A percentile compares a stretch with the other conserved stretches of the same genome.
phyloP scores from a whole-genome alignment of 1,140 invertebrate genomes.

The Latrodectus geometricus region DNA sequence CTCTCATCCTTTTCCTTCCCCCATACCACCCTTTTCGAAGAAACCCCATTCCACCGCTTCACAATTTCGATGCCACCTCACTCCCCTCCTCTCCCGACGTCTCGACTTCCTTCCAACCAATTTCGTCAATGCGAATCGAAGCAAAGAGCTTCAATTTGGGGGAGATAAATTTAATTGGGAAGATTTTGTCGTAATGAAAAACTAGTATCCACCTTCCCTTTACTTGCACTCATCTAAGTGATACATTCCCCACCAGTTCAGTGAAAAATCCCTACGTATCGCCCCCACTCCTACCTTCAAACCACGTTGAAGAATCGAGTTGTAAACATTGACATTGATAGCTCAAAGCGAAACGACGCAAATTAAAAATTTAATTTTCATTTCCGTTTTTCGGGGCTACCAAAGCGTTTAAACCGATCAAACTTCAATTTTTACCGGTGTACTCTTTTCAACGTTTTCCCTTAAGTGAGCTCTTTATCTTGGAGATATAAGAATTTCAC shows the following conservation, averaged over 20 bases:
- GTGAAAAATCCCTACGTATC: not conserved
- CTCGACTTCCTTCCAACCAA: slow-evolving; percentile 53
- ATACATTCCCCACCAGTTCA: slow-evolving; percentile 17
- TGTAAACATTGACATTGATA: slow-evolving; percentile 46
- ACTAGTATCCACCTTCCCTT: slow-evolving; percentile 45
- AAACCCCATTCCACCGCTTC: not conserved
- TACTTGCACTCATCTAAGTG: slow-evolving; percentile 53
- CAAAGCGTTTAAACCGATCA: slow-evolving; percentile 52
- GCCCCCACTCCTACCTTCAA: not conserved
- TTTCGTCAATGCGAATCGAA: slow-evolving; percentile 58
- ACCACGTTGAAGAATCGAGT: slow-evolving; percentile 17
- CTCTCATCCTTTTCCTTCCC: slow-evolving; percentile 3
- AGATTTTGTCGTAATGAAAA: slow-evolving; percentile 61
- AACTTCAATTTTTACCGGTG: slow-evolving; percentile 47
- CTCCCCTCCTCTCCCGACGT: not conserved
- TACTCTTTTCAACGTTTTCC: not conserved
- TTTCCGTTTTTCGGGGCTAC: slow-evolving; percentile 30
- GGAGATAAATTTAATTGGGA: slow-evolving; percentile 61
- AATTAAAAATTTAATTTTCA: slow-evolving; percentile 60
- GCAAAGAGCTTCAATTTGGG: slow-evolving; percentile 48
- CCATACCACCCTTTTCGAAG: not conserved
- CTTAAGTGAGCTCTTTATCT: slow-evolving; percentile 2
- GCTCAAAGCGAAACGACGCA: slow-evolving; percentile 37
- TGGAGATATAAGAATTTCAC: not conserved
- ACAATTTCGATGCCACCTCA: not conserved